Evolutionary conservation across 2,797 vertebrate species (phyloP).

Genomic region (Psittacula derbiana): DNA sequence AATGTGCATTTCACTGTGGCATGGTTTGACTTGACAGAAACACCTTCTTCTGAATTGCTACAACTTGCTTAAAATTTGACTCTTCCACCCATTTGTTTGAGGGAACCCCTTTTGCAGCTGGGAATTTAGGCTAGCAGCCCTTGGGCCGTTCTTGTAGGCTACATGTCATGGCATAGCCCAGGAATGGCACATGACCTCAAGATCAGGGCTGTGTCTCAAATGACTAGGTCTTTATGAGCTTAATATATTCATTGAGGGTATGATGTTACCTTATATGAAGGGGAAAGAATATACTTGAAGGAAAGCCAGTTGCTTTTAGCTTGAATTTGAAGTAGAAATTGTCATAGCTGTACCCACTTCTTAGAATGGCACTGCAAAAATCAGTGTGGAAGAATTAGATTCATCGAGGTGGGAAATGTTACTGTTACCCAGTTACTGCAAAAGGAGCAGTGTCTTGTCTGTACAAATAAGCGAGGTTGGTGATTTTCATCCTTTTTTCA

Average conservation of each 20-base stretch:
- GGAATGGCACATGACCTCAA: background rate
- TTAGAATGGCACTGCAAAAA: background rate
- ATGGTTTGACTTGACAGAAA: background rate
- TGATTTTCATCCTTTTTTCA: background rate
- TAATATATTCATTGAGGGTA: background rate
- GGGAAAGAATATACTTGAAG: background rate
- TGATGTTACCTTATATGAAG: background rate
- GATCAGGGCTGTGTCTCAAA: background rate
- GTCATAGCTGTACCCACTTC: background rate
- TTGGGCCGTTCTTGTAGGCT: background rate
- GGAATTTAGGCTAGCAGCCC: background rate
- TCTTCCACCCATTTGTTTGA: background rate
- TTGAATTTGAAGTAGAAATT: background rate
- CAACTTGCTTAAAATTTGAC: background rate
- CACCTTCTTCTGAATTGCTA: background rate
- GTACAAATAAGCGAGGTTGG: background rate
- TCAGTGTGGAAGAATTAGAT: background rate
- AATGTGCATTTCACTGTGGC: accelerated
- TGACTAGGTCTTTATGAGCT: background rate
- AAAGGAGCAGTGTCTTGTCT: background rate
- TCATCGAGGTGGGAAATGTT: background rate
- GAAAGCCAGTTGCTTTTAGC: background rate
- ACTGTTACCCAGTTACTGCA: background rate
- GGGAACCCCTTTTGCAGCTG: background rate
- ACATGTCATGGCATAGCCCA: accelerated